Percentiles rank a stretch among this genome's conserved stretches.
Conservation (phyloP, 2,797 vertebrate genomes). For the Bovichtus variegatus region DNA sequence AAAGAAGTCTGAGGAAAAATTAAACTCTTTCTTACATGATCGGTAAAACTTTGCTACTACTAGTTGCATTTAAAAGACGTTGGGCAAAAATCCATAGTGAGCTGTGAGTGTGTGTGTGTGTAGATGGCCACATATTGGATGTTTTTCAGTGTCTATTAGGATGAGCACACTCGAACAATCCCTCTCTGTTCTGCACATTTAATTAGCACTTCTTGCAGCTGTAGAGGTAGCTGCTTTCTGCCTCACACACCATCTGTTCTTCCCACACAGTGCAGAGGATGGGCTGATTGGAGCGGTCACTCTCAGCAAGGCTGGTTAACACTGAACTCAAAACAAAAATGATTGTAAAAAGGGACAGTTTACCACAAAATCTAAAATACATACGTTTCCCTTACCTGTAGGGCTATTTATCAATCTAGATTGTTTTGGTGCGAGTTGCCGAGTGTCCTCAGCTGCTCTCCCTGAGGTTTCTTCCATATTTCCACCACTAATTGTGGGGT, state of each 20-base stretch:
- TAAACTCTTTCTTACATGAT: neutral
- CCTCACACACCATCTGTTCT: slow-evolving; percentile 53
- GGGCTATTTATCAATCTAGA: no score
- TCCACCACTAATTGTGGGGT: no score
- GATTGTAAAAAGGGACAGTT: neutral
- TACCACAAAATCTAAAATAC: no score
- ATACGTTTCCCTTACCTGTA: neutral
- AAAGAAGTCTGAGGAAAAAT: neutral
- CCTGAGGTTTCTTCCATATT: no score
- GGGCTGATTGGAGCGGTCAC: slow-evolving; percentile 31
- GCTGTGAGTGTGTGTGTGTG: slow-evolving; percentile 37
- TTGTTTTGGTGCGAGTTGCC: no score
- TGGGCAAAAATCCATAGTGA: slow-evolving; percentile 12
- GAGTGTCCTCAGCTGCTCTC: no score
- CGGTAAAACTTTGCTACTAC: slow-evolving; percentile 6
- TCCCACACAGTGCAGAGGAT: slow-evolving; percentile 22
- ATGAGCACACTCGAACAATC: slow-evolving; percentile 29
- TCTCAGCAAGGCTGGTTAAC: slow-evolving; percentile 16
- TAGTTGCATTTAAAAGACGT: slow-evolving; percentile 18
- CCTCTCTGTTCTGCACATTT: slow-evolving; percentile 47
- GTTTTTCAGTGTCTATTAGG: slow-evolving; percentile 48
- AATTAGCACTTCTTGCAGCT: slow-evolving; percentile 61
- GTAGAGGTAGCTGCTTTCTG: slow-evolving; percentile 45
- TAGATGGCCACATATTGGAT: slow-evolving; percentile 49
- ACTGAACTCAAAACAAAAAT: slow-evolving; percentile 7